Base-by-base conservation (phyloP, 2,888 invertebrate species). In the Diarsia rubi region DNA sequence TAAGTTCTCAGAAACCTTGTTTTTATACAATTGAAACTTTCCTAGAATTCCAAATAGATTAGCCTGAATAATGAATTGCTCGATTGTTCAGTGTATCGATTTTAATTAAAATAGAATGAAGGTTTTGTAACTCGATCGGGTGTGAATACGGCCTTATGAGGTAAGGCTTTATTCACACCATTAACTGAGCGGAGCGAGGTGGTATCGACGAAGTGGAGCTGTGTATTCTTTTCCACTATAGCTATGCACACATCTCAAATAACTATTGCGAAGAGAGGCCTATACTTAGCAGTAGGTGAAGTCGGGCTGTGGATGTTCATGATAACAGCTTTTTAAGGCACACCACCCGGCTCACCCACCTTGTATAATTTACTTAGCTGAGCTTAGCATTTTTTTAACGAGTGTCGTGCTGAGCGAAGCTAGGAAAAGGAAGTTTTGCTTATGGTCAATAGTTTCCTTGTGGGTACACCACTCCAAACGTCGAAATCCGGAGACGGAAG, bases 101-200 rank as follows among this genome's bases (percentile, higher is more conserved):
- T 86, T 44, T 44, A 72, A 78, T 80, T 67, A 37, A 65, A 85
- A 83, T 82, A 86, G 78, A 76, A 62, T 52, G 73, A 75, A 85
- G 74, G 82, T 73, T 69, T 57, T 57, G 12, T 63, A 44, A 31
- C 27, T 69, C 24, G 24, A 69, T 45, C 37, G 37, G 6, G 37
- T 37, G 37, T 37, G 37, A 8, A 37, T 37, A 37, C 37, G 8
- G 37, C 37, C 37, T 37, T 37, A 37, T 37, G 37, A 37, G 37
- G 37, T 42, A 42, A 62, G 16, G 62, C 42, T 24, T 42, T 9
- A 42, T 8, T n/a, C n/a, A n/a, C 0, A n/a, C n/a, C 37, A 37
- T 60, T 1, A 62, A n/a, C n/a, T 42, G 42, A 42, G 42, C 37
- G 37, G 60, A 37, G 60, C 42, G 42, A 62, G 62, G 14, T 42